Evolutionary conservation across 2,797 vertebrate species (phyloP), one percentile per base, ranked within the genome.

Genomic region (Picus viridis): DNA sequence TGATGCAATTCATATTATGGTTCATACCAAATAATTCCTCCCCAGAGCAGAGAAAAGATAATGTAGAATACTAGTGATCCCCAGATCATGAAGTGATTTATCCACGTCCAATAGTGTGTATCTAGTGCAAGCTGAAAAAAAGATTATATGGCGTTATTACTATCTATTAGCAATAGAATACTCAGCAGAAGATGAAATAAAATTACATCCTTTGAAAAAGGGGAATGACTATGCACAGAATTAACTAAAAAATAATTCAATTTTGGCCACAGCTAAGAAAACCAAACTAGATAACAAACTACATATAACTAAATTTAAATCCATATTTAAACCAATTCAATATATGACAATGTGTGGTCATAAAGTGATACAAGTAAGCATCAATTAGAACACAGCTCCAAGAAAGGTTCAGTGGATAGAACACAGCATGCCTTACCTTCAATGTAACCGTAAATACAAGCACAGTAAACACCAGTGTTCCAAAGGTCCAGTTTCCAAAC

Each of bases 71-170:
- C 97, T 91, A 99, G 97, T 0, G 99, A 99, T 53, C 99, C 99
- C 99, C 99, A 99, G 96, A 99, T 99, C 88, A 99, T 98, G 70
- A 99, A 99, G 89, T 99, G 99, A 97, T 99, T 99, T 97, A 99
- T 99, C 99, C 99, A 99, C 0, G 99, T 99, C 99, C 99, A 99
- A 97, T 99, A 99, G 89, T 99, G 99, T 12, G 99, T 99, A 94
- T 99, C 99, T 56, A 99, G 97, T 34, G 98, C 99, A 93, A 99
- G 97, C 99, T 99, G 43, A 8, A 94, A 94, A 64, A 92, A 59
- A 88, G 20, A 78, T 70, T 51, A 49, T 32, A 83, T 15, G 16
- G 36, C 57, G 29, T 86, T 91, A 82, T 29, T 81, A 73, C 54
- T 36, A 51, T 54, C 16, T 23, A 41, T 32, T 13, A 7, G 4